Conservation (phyloP, 2,113 vertebrate species). For the Camelus dromedarius region DNA sequence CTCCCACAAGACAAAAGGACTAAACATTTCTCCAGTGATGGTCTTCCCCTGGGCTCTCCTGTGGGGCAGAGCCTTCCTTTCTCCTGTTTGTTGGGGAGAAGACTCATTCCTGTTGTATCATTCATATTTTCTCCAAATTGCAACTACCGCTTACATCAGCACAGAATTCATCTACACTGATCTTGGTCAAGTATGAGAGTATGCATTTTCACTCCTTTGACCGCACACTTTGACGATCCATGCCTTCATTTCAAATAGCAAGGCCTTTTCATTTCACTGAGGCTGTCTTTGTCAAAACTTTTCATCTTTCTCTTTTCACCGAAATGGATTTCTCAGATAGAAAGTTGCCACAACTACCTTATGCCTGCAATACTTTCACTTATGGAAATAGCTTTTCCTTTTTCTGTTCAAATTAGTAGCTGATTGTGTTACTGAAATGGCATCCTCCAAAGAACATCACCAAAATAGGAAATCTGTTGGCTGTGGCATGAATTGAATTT, state of each 20-base stretch:
- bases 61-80: background rate
- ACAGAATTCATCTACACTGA: background rate
- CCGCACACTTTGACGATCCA: background rate
- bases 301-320: background rate
- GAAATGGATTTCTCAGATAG: constrained; percentile 37
- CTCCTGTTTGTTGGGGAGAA: background rate
- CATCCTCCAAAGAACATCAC: constrained; percentile 14
- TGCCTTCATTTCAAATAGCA: constrained; percentile 26
- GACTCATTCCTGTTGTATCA: background rate
- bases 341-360: constrained; percentile 11
- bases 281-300: background rate
- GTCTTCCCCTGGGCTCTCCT: background rate
- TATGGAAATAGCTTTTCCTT: background rate
- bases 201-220: background rate
- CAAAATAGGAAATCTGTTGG: constrained; percentile 6
- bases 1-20: background rate
- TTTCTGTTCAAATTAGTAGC: constrained; percentile 20
- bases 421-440: background rate
- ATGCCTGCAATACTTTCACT: background rate
- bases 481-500: constrained; percentile 40
- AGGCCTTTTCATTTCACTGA: background rate
- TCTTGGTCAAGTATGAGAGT: background rate
- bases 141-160: background rate
- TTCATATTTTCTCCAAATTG: background rate
- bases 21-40: background rate